These are phyloP conservation scores for Proales similis DNA, from an alignment of 1,140 invertebrate species.

Conservation along the genomic window DNA sequence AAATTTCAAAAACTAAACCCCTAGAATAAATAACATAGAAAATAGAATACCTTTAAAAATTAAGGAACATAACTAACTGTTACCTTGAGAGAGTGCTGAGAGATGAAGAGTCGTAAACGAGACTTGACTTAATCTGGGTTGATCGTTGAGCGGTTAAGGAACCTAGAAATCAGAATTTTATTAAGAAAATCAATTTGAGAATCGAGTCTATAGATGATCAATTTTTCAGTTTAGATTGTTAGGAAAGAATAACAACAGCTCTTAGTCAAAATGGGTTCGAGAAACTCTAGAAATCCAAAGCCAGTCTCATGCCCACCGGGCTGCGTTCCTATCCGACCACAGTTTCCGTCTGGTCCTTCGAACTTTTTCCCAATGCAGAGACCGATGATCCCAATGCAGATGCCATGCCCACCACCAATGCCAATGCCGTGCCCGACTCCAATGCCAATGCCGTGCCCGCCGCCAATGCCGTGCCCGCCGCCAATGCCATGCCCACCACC, in stretches of 20 bases:
- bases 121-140: too few relatives aligned
- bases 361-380: neutral
- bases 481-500: conserved; percentile 5
- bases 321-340: conserved; percentile 18
- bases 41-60: too few relatives aligned
- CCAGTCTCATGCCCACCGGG: conserved; percentile 35
- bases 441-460: too few relatives aligned
- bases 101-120: too few relatives aligned
- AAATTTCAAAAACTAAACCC: too few relatives aligned
- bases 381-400: conserved; percentile 16
- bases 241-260: conserved; percentile 7
- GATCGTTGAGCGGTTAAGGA: too few relatives aligned
- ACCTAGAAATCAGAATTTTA: too few relatives aligned
- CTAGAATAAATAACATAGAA: too few relatives aligned
- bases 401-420: conserved; percentile 16
- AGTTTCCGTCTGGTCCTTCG: neutral
- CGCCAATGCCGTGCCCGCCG: neutral
- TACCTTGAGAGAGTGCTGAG: too few relatives aligned
- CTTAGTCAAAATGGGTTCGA: conserved; percentile 37
- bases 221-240: neutral
- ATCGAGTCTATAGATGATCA: neutral
- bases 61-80: too few relatives aligned
- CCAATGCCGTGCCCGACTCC: conserved; percentile 2
- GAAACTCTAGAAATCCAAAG: conserved; percentile 34
- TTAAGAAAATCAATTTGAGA: too few relatives aligned